Percentiles rank a stretch among this genome's conserved stretches.
These are phyloP conservation scores for Barypeithes pellucidus DNA, from an alignment of 2,888 invertebrate species.

Conservation along the genomic window DNA sequence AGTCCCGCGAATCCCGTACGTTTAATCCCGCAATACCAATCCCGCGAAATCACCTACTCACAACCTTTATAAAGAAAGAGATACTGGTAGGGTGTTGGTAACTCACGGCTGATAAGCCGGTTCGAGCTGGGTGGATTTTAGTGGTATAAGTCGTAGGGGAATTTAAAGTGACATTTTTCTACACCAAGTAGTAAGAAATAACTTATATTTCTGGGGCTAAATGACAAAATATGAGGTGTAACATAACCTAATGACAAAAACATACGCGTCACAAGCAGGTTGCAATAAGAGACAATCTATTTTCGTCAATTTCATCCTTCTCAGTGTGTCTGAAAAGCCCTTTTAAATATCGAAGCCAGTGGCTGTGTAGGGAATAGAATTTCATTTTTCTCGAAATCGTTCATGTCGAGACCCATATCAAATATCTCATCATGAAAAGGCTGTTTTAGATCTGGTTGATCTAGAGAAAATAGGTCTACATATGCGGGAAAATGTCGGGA, in stretches of 20 bases:
- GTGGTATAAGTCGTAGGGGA: too few relatives aligned
- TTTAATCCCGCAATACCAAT: too few relatives aligned
- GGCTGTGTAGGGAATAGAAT: neutral
- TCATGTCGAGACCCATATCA: conserved; percentile 1
- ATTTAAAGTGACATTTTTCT: too few relatives aligned
- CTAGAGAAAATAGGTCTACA: neutral
- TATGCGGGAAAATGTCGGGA: neutral
- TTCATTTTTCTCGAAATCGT: neutral
- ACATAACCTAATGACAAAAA: neutral
- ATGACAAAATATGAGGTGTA: too few relatives aligned
- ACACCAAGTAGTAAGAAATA: too few relatives aligned
- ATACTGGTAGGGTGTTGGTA: too few relatives aligned
- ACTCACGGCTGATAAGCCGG: too few relatives aligned
- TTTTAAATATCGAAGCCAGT: conserved; percentile 3
- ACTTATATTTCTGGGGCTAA: too few relatives aligned
- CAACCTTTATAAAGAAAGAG: too few relatives aligned
- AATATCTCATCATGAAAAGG: neutral
- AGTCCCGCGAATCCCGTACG: too few relatives aligned
- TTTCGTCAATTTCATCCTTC: neutral
- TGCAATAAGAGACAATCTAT: neutral
- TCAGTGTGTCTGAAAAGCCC: neutral
- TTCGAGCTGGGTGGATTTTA: too few relatives aligned
- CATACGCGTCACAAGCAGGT: neutral
- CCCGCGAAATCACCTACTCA: too few relatives aligned
- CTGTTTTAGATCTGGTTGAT: neutral